A percentile compares a stretch with the other conserved stretches of the same genome.
Conservation (phyloP, 2,113 vertebrate species). For the Siniperca knerii region DNA sequence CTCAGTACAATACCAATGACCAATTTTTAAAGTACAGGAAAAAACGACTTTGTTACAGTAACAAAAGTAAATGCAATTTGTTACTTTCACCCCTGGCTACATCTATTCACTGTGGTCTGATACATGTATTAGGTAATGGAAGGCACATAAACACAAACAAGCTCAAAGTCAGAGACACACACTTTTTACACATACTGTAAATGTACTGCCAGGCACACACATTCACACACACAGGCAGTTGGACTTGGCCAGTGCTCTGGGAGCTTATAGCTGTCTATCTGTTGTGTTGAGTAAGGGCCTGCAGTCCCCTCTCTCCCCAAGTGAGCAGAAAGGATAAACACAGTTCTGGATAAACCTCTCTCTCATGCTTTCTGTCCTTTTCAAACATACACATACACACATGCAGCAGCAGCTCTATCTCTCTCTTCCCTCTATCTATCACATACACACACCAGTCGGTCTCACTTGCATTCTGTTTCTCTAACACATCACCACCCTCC, state of each 20-base stretch:
- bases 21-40: no score
- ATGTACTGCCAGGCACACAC: neutral
- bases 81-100: neutral
- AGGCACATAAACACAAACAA: conserved; percentile 1
- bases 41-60: no score
- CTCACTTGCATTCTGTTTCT: conserved; percentile 44
- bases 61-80: no score
- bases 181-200: conserved; percentile 21
- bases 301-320: conserved; percentile 41
- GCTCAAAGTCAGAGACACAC: conserved; percentile 1
- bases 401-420: conserved; percentile 17
- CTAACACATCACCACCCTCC: conserved; percentile 23
- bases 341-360: conserved; percentile 61
- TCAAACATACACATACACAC: conserved; percentile 31
- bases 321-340: conserved; percentile 69
- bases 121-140: conserved; percentile 1
- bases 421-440: conserved; percentile 43
- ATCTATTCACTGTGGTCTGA: neutral
- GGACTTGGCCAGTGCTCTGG: conserved; percentile 33
- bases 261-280: conserved; percentile 72
- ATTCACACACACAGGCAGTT: neutral
- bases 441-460: conserved; percentile 26
- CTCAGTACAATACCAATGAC: no score
- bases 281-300: conserved; percentile 49
- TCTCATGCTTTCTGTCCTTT: conserved; percentile 49